These are phyloP conservation scores for Pangasianodon hypophthalmus DNA, from an alignment of 2,113 vertebrate genomes.

Conservation along the genomic window DNA sequence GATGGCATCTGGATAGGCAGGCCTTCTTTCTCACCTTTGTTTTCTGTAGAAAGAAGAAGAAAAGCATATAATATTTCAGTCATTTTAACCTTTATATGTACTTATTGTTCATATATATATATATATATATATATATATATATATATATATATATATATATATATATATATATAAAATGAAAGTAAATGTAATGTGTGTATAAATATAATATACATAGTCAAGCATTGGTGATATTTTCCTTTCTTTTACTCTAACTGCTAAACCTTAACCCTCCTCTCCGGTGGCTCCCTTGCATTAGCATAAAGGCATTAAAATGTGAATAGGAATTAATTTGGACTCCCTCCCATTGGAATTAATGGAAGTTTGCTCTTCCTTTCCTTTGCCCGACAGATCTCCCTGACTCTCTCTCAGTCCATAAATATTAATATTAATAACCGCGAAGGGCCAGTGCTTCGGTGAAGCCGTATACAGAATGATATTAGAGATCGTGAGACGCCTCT, in stretches of 20 bases:
- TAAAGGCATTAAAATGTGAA: slow-evolving; percentile 84
- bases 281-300: slow-evolving; percentile 75
- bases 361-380: slow-evolving; percentile 78
- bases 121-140: neutral
- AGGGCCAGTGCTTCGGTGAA: slow-evolving; percentile 79
- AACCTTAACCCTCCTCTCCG: slow-evolving; percentile 74
- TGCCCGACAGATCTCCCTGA: slow-evolving; percentile 64
- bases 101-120: neutral
- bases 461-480: slow-evolving; percentile 85
- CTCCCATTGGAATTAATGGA: slow-evolving; percentile 83
- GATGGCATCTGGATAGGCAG: slow-evolving; percentile 25
- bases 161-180: neutral
- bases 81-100: too few relatives aligned
- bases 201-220: neutral
- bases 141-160: neutral
- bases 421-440: slow-evolving; percentile 85
- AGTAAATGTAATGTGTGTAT: neutral
- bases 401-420: slow-evolving; percentile 77
- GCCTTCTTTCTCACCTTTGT: neutral
- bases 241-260: slow-evolving; percentile 59
- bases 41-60: slow-evolving; percentile 11
- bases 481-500: slow-evolving; percentile 82
- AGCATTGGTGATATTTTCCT: slow-evolving; percentile 50
- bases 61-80: neutral
- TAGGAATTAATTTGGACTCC: slow-evolving; percentile 84